Percentiles rank a stretch among this genome's conserved stretches.
These are phyloP conservation scores for Delia radicum DNA, from an alignment of 1,140 invertebrate species.

Conservation along the genomic window DNA sequence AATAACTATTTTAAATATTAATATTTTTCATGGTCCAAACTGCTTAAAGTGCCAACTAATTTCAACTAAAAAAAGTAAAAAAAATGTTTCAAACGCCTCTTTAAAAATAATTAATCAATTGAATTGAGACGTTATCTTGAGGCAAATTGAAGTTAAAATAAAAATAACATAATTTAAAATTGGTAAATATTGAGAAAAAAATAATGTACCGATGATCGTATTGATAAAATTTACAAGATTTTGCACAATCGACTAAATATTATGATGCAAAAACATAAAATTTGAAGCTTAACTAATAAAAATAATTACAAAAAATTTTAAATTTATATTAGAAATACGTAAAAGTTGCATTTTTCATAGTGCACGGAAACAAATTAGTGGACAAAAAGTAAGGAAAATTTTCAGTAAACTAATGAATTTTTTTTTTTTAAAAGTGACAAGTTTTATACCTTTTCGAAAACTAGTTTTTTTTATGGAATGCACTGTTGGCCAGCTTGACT, in stretches of 20 bases:
- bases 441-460: too few species aligned
- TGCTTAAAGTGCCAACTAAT: not conserved
- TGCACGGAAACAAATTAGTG: too few species aligned
- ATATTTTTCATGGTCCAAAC: too few species aligned
- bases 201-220: not conserved
- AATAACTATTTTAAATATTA: too few species aligned
- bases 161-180: not conserved
- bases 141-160: not conserved
- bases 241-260: not conserved
- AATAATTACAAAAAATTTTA: not conserved
- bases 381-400: too few species aligned
- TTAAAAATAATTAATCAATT: not conserved
- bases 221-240: not conserved
- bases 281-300: not conserved
- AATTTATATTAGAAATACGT: too few species aligned
- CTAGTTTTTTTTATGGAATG: too few species aligned
- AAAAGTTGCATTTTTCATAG: too few species aligned
- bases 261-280: not conserved
- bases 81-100: not conserved
- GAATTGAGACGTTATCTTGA: slow-evolving; percentile 1
- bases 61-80: not conserved
- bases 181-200: not conserved
- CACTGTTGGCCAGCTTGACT: too few species aligned
- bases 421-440: too few species aligned
- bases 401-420: too few species aligned